These are phyloP conservation scores for Leistus spinibarbis DNA, from an alignment of 2,888 invertebrate genomes.

Conservation along the genomic window DNA sequence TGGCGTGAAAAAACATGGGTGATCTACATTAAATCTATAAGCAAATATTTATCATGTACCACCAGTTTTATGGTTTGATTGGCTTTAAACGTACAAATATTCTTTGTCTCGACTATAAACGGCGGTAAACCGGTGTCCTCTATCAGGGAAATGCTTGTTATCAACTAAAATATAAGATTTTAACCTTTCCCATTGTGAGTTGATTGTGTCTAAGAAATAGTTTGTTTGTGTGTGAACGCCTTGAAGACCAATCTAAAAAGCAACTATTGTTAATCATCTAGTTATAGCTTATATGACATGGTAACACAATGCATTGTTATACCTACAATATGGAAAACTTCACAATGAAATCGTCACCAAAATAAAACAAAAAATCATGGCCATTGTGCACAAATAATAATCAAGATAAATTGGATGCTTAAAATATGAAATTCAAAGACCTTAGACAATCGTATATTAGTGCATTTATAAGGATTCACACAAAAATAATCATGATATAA, in stretches of 20 bases:
- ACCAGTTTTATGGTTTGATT: not conserved
- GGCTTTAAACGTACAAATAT: slow-evolving; percentile 74
- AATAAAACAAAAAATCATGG: not conserved
- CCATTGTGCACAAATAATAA: not conserved
- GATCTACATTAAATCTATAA: slow-evolving; percentile 78
- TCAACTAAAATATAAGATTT: slow-evolving; percentile 71
- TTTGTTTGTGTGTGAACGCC: slow-evolving; percentile 63
- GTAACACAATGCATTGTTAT: not conserved
- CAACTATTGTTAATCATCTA: not conserved
- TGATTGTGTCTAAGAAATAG: slow-evolving; percentile 63
- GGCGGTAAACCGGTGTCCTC: slow-evolving; percentile 81
- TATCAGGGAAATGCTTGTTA: slow-evolving; percentile 73
- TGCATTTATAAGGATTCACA: not conserved
- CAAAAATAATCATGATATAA: not conserved
- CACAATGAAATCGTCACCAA: not conserved
- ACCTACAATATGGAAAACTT: not conserved
- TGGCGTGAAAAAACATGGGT: slow-evolving; percentile 84
- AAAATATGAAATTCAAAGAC: not conserved
- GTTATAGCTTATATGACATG: not conserved
- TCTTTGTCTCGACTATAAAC: slow-evolving; percentile 90
- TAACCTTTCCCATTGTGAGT: slow-evolving; percentile 63
- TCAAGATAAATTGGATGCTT: not conserved
- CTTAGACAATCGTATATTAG: not conserved
- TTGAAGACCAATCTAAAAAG: slow-evolving; percentile 56
- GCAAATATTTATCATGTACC: slow-evolving; percentile 18